phyloP scores from a whole-genome alignment of 2,113 vertebrate genomes.

The Tragelaphus strepsiceros region DNA sequence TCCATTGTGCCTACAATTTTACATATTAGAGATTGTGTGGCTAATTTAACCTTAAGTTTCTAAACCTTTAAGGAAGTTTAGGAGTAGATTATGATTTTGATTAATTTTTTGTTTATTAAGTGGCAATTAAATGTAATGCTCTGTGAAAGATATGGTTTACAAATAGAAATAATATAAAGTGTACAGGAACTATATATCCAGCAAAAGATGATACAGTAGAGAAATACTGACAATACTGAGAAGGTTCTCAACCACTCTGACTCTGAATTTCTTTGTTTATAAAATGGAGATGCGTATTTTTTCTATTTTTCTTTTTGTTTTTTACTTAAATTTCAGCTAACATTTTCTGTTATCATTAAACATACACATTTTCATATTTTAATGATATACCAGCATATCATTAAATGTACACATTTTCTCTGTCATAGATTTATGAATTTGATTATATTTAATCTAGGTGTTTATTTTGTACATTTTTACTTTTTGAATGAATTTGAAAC shows the following conservation, averaged over 20 bases:
- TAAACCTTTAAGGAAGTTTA: background rate
- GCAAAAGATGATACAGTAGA: background rate
- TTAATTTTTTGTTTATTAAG: background rate
- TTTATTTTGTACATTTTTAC: background rate
- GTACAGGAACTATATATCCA: background rate
- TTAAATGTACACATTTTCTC: background rate
- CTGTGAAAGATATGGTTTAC: background rate
- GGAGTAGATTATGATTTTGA: background rate
- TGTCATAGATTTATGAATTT: background rate
- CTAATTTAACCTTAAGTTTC: background rate
- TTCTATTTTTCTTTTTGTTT: background rate
- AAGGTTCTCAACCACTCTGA: background rate
- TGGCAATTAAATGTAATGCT: background rate
- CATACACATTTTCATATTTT: background rate
- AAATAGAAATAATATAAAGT: background rate
- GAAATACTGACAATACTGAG: background rate
- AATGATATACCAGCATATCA: background rate
- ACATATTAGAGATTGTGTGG: background rate
- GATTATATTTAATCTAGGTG: background rate
- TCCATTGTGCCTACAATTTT: background rate
- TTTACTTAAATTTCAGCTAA: background rate
- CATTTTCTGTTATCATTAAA: background rate
- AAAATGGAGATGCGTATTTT: background rate
- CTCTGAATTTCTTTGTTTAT: background rate
- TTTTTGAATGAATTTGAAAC: background rate